Evolutionary conservation across 2,888 invertebrate genomes (phyloP), one percentile per base, ranked within the genome.

Genomic region (Epiblema foenella): DNA sequence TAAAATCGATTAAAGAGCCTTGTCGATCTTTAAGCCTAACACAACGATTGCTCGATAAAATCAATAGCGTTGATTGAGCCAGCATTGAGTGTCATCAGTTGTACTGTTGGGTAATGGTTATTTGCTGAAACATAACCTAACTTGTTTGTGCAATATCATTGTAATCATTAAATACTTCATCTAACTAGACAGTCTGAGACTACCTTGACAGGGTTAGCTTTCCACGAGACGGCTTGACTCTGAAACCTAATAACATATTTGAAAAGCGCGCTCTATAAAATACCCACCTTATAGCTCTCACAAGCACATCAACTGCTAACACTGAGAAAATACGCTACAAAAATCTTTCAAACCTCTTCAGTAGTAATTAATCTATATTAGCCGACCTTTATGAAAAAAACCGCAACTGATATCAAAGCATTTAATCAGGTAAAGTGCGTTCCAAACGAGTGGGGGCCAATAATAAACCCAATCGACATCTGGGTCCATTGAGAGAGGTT

Each of bases 371-470:
- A 59, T 29, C 42, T 69, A 52, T 69, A 69, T 69, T 69, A 65
- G 65, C 69, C 54, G 29, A 49, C 62, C 60, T 71, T 68, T 71
- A 67, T 71, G 71, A 71, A 73, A 72, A n/a, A 69, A 64, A 59
- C 69, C 64, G 64, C 64, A 49, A 72, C 69, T 73, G 62, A 74
- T 74, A 73, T 73, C 75, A 73, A 71, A 73, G 75, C 73, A 60
- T 66, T 70, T 73, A 73, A 75, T 75, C 71, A 75, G 65, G 71
- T 75, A 71, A 73, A 75, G 69, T 72, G 64, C 69, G 69, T 65
- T 69, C 69, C 69, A 64, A 72, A 72, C 72, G 68, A 71, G 71
- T 69, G 58, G 68, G 60, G 72, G 20, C 72, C 72, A 69, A 66
- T 73, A 66, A 69, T 70, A 63, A 51, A 69, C 69, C 62, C 62